These are phyloP conservation scores for Enhydra lutris DNA, from an alignment of 2,113 vertebrate species.

Conservation along the genomic window DNA sequence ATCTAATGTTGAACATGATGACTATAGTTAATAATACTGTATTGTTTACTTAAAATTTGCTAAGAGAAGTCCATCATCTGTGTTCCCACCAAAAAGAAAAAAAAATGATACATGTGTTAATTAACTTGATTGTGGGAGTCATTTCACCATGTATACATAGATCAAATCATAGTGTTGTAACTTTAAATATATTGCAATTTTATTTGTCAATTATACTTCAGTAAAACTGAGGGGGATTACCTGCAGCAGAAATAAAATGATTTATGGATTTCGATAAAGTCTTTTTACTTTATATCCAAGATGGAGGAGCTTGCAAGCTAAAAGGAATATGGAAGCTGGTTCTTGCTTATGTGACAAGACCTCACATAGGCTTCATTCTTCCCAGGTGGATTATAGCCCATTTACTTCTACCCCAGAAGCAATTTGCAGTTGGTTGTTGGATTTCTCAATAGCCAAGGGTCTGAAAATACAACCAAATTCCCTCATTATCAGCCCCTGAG, in stretches of 20 bases:
- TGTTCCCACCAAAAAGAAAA: background rate
- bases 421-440: background rate
- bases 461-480: conserved; percentile 49
- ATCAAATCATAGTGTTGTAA: background rate
- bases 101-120: background rate
- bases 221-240: background rate
- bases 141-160: background rate
- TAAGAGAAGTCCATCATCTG: background rate
- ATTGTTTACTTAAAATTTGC: background rate
- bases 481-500: background rate
- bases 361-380: background rate
- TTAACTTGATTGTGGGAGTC: background rate
- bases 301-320: background rate
- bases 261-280: background rate
- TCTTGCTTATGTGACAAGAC: background rate
- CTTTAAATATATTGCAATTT: background rate
- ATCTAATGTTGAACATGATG: background rate
- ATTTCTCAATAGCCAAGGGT: background rate
- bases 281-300: background rate
- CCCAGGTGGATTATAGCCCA: background rate
- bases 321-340: background rate
- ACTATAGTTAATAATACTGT: background rate
- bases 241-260: background rate
- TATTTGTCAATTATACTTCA: background rate
- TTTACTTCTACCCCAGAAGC: background rate